A percentile compares a stretch with the other conserved stretches of the same genome.
phyloP scores from a whole-genome alignment of 1,140 invertebrate species.

The Drosophila sturtevanti region DNA sequence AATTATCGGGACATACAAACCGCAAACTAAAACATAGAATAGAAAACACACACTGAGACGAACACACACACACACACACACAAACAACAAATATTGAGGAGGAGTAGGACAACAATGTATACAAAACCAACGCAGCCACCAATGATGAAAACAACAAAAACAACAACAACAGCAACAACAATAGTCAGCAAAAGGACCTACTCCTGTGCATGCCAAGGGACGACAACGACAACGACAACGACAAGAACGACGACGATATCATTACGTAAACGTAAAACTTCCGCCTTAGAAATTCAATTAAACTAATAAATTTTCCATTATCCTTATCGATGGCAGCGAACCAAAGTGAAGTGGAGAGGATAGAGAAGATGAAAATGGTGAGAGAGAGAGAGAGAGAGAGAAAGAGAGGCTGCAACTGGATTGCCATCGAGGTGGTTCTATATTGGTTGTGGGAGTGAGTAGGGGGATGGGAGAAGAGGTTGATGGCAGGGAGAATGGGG shows the following conservation, averaged over 20 bases:
- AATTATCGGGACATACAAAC: conserved; percentile 66
- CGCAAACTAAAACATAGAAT: conserved; percentile 63
- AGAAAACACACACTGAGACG: conserved; percentile 25
- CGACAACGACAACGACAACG: conserved; percentile 42
- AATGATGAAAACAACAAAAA: conserved; percentile 40
- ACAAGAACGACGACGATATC: conserved; percentile 53
- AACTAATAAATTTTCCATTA: conserved; percentile 83
- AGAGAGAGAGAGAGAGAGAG: conserved; percentile 5
- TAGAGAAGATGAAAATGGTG: not conserved
- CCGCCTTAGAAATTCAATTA: conserved; percentile 82
- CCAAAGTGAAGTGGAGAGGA: conserved; percentile 38
- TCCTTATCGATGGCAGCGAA: conserved; percentile 78
- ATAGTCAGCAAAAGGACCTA: conserved; percentile 21
- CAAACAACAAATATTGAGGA: not conserved
- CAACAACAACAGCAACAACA: conserved; percentile 8
- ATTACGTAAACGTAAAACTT: conserved; percentile 81
- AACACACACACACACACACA: conserved; percentile 16
- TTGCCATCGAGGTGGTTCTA: not conserved
- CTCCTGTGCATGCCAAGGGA: conserved; percentile 47
- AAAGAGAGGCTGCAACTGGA: not conserved
- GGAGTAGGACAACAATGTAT: conserved; percentile 46
- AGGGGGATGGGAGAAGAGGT: too few relatives aligned
- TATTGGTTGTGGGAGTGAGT: not conserved
- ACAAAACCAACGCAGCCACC: conserved; percentile 59
- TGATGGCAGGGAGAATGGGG: too few relatives aligned